Conservation (phyloP, 2,888 invertebrate genomes). For the Ennomos quercinarius region DNA sequence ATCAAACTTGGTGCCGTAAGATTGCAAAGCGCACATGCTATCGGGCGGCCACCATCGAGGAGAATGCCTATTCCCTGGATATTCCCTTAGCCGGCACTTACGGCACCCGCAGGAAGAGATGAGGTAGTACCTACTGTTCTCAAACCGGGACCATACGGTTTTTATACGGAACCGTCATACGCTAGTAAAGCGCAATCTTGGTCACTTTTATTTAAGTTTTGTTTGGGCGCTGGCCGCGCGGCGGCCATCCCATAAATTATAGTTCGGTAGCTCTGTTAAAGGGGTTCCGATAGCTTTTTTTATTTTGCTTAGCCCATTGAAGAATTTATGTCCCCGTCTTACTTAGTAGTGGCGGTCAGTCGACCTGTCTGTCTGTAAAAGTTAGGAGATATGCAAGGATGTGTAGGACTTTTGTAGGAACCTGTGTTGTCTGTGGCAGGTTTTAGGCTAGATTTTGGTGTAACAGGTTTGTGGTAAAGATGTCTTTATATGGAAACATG, state of each 20-base stretch:
- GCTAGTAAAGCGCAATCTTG: conserved; percentile 28
- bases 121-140: too few relatives aligned
- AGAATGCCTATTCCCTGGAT: too few relatives aligned
- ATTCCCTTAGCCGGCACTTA: too few relatives aligned
- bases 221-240: conserved; percentile 69
- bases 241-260: conserved; percentile 80
- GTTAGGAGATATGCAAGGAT: conserved; percentile 9
- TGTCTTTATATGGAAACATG: too few relatives aligned
- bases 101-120: too few relatives aligned
- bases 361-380: conserved; percentile 54
- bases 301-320: conserved; percentile 81
- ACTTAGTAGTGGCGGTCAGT: conserved; percentile 80
- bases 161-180: conserved; percentile 27
- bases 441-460: too few relatives aligned
- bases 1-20: too few relatives aligned
- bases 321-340: conserved; percentile 84
- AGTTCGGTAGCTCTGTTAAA: conserved; percentile 85
- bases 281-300: conserved; percentile 73
- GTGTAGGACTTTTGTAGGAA: conserved; percentile 2
- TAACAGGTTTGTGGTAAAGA: too few relatives aligned
- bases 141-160: too few relatives aligned
- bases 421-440: too few relatives aligned
- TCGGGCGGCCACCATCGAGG: too few relatives aligned
- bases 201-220: conserved; percentile 63
- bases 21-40: too few relatives aligned